phyloP scores from a whole-genome alignment of 2,888 invertebrate species.

The Plutella xylostella region DNA sequence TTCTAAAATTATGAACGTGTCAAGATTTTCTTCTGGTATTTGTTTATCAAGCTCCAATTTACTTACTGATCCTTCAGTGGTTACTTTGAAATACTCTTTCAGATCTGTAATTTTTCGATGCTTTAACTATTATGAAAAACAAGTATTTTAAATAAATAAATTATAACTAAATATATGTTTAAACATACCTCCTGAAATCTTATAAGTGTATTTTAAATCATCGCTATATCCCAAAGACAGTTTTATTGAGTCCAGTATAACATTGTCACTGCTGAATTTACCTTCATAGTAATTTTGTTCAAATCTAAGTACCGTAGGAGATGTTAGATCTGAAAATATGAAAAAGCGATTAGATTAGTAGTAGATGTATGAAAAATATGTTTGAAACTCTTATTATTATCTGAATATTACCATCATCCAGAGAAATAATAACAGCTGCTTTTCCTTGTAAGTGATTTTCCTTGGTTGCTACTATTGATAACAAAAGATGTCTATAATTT shows the following conservation, averaged over 20 bases:
- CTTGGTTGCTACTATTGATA: neutral
- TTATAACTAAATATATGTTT: no score
- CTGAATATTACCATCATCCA: neutral
- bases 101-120: conserved; percentile 21
- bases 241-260: neutral
- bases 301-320: neutral
- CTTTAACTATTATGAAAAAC: no score
- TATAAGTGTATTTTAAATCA: no score
- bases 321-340: neutral
- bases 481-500: neutral
- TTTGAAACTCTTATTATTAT: neutral
- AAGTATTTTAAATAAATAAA: neutral
- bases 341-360: neutral
- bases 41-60: conserved; percentile 16
- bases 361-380: neutral
- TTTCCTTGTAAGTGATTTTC: neutral
- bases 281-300: neutral
- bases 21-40: conserved; percentile 22
- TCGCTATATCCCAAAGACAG: neutral
- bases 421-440: conserved; percentile 1
- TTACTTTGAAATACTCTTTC: conserved; percentile 20
- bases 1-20: conserved; percentile 23
- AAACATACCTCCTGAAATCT: no score
- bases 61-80: conserved; percentile 15
- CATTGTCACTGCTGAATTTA: neutral